These are phyloP conservation scores for Glandiceps talaboti DNA, from an alignment of 53 echinoderm and acorn worm genomes.

Conservation along the genomic window DNA sequence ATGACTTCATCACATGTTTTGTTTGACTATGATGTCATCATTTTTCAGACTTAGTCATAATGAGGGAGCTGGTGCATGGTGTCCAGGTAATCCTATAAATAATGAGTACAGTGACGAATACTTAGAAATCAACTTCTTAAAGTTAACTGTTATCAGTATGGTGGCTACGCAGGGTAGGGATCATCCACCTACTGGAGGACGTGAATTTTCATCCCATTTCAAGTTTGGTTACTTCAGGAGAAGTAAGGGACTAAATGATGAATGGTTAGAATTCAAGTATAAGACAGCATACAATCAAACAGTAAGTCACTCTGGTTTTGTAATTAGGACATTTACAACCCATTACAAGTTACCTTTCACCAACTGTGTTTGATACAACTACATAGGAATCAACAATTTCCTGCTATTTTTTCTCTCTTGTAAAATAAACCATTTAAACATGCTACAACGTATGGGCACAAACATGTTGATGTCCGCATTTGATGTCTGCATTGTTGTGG, in stretches of 20 bases:
- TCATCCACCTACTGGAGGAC: constrained; percentile 41
- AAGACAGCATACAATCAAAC: background rate
- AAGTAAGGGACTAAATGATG: background rate
- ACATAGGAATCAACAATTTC: no score
- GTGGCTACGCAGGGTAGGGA: constrained; percentile 70
- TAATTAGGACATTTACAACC: no score
- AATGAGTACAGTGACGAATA: constrained; percentile 51
- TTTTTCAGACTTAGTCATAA: constrained; percentile 30
- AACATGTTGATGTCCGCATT: no score
- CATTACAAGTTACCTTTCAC: no score
- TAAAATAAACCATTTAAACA: no score
- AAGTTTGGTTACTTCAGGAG: constrained; percentile 41
- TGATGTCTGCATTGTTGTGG: no score
- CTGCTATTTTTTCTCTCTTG: no score
- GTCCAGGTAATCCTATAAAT: constrained; percentile 61
- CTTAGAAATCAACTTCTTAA: constrained; percentile 65
- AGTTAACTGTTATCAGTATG: constrained; percentile 58
- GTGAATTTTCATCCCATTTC: constrained; percentile 42
- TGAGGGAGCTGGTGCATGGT: constrained; percentile 74
- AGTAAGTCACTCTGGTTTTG: no score
- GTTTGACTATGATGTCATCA: no score
- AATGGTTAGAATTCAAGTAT: background rate
- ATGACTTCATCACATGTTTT: no score
- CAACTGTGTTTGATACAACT: no score
- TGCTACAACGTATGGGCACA: no score